phyloP scores from a whole-genome alignment of 2,113 vertebrate species.

The Ursus arctos region DNA sequence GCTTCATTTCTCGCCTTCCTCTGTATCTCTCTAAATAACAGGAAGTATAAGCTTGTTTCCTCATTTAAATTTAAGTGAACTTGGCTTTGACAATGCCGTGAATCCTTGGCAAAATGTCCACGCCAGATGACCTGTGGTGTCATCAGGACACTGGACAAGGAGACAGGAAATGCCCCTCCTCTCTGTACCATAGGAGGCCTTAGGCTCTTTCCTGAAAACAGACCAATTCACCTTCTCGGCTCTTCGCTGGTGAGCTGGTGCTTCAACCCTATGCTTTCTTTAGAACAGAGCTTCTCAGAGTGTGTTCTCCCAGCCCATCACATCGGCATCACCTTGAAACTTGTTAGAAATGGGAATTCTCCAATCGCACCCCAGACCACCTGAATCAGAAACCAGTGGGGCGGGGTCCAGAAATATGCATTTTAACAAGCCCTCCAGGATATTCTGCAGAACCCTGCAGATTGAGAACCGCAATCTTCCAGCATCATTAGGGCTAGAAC shows the following conservation, averaged over 20 bases:
- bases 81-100: not conserved
- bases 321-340: not conserved
- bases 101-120: not conserved
- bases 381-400: not conserved
- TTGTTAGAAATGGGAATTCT: not conserved
- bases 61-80: not conserved
- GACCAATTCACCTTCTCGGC: fast-evolving
- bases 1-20: not conserved
- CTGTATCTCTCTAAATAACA: not conserved
- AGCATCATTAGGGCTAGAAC: not conserved
- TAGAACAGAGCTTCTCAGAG: not conserved
- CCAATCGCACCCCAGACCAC: not conserved
- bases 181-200: fast-evolving
- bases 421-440: not conserved
- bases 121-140: not conserved
- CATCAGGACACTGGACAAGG: not conserved
- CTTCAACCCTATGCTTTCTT: not conserved
- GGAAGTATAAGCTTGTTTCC: not conserved
- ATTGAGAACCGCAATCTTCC: not conserved
- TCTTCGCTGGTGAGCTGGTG: too few relatives aligned
- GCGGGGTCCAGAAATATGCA: not conserved
- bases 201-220: not conserved
- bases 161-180: not conserved
- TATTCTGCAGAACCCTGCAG: not conserved
- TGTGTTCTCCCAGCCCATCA: not conserved